Conservation (phyloP, 2,113 vertebrate genomes). For the Gymnogyps californianus region DNA sequence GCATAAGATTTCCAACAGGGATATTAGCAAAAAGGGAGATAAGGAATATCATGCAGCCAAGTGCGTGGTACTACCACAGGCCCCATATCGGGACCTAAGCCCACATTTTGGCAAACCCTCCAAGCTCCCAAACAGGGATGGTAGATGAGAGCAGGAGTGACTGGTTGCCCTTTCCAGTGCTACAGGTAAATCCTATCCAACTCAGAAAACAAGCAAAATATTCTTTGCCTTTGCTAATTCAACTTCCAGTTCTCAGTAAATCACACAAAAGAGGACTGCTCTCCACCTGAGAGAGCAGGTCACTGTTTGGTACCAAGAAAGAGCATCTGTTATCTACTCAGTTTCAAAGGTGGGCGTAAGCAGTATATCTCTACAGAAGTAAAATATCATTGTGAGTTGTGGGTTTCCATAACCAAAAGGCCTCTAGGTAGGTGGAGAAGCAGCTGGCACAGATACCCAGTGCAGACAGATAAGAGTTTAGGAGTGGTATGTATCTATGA, state of each 20-base stretch:
- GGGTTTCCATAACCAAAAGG: conserved; percentile 31
- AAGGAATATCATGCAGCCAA: background rate
- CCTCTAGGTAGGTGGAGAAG: conserved; percentile 56
- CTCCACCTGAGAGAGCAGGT: background rate
- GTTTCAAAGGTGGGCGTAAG: background rate
- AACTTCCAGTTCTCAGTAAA: background rate
- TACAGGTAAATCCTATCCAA: background rate
- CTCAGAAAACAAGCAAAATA: background rate
- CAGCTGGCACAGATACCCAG: conserved; percentile 50
- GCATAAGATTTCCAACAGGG: background rate
- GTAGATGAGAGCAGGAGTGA: background rate
- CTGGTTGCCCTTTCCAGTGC: background rate
- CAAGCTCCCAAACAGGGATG: background rate
- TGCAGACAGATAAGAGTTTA: conserved; percentile 46
- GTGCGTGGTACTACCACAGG: background rate
- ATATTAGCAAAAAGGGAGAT: background rate
- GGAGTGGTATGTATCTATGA: conserved; percentile 33
- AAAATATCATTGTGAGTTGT: background rate
- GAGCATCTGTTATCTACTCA: background rate
- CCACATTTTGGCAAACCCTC: background rate
- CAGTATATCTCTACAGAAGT: background rate
- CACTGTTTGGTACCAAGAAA: background rate
- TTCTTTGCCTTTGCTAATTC: background rate
- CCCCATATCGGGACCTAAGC: background rate
- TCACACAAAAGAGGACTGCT: background rate